phyloP scores from a whole-genome alignment of 2,113 vertebrate species.

The Sinosuthora webbiana region DNA sequence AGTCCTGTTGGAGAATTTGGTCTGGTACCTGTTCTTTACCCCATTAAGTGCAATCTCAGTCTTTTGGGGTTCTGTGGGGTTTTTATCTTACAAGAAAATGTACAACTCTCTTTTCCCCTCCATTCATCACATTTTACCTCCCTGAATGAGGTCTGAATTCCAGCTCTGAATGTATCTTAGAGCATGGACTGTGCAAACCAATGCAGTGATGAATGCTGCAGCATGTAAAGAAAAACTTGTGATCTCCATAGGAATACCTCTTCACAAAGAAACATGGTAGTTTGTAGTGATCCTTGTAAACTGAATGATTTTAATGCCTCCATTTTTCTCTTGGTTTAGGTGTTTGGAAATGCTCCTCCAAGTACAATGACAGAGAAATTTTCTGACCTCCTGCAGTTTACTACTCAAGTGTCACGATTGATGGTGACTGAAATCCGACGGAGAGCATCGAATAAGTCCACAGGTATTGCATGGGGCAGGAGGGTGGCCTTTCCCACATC shows the following conservation, averaged over 20 bases:
- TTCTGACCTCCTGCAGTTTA: conserved; percentile 97
- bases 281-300: background rate
- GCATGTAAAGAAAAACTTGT: background rate
- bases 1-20: background rate
- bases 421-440: conserved; percentile 99
- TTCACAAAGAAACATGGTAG: background rate
- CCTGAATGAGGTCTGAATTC: background rate
- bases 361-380: conserved; percentile 98
- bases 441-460: conserved; percentile 96
- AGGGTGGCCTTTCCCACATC: background rate
- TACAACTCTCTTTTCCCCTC: background rate
- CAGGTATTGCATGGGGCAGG: conserved; percentile 76
- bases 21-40: background rate
- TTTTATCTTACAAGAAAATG: background rate
- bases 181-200: background rate
- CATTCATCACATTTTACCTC: background rate
- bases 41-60: background rate
- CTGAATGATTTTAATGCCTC: background rate
- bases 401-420: conserved; percentile 95
- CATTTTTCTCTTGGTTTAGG: conserved; percentile 70
- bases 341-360: conserved; percentile 94
- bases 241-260: background rate
- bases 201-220: background rate
- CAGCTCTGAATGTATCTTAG: background rate
- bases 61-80: background rate